These are phyloP conservation scores for Loris lydekkerianus DNA, from an alignment of 2,797 vertebrate species.

Conservation along the genomic window DNA sequence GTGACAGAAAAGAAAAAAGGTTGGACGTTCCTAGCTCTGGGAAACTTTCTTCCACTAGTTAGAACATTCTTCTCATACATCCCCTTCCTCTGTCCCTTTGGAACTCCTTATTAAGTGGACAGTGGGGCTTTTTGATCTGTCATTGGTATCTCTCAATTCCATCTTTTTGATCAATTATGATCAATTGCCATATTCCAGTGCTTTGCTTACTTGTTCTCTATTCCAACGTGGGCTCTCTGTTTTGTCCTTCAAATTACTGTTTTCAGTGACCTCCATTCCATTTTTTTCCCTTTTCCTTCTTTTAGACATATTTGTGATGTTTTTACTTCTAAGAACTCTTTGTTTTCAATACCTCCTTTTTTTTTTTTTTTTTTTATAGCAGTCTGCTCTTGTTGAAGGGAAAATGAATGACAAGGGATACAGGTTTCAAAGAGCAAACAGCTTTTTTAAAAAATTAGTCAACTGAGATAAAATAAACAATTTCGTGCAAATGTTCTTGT, in stretches of 20 bases:
- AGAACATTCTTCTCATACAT: background rate
- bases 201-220: background rate
- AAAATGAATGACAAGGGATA: background rate
- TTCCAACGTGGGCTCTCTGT: background rate
- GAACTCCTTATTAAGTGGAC: background rate
- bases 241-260: conserved; percentile 9
- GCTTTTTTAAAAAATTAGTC: background rate
- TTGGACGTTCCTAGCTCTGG: background rate
- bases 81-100: background rate
- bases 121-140: background rate
- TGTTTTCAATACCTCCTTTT: background rate
- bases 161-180: background rate
- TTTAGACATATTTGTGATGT: background rate
- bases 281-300: background rate
- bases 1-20: no score
- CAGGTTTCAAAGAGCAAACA: background rate
- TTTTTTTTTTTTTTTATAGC: background rate
- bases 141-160: background rate
- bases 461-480: no score
- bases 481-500: no score
- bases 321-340: conserved; percentile 24
- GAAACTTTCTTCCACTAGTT: conserved; percentile 25
- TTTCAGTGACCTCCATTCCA: background rate
- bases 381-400: background rate
- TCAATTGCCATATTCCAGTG: background rate